Conservation (phyloP, 2,888 invertebrate species). For the Melieria omissa region DNA sequence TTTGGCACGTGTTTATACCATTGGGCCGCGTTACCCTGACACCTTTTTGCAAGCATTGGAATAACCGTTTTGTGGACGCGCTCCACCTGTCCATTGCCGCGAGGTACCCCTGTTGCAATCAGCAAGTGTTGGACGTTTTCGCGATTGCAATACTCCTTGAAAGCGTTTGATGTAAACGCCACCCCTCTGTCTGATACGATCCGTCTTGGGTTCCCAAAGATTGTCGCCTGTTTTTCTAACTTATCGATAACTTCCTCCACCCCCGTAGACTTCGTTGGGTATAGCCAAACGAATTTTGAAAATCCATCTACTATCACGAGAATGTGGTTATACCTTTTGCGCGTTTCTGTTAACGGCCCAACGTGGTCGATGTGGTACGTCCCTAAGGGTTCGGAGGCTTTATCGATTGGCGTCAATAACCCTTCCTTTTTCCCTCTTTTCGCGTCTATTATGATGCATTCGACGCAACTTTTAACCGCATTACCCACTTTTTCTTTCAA, state of each 20-base stretch:
- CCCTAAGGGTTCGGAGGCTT: background rate
- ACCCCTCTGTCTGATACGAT: conserved; percentile 11
- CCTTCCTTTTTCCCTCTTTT: conserved; percentile 10
- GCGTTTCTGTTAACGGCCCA: conserved; percentile 6
- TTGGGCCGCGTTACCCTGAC: background rate
- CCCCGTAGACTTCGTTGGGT: conserved; percentile 4
- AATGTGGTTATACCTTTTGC: conserved; percentile 5
- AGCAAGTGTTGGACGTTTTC: conserved; percentile 15
- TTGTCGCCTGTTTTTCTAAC: conserved; percentile 7
- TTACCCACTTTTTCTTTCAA: background rate
- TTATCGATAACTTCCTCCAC: background rate
- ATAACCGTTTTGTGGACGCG: conserved; percentile 5
- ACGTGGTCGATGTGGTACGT: conserved; percentile 15
- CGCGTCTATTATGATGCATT: conserved; percentile 1
- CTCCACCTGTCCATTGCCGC: background rate
- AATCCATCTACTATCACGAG: conserved; percentile 4
- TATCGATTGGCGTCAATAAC: conserved; percentile 8
- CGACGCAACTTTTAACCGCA: background rate
- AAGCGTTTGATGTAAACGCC: conserved; percentile 8
- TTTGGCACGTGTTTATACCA: no score
- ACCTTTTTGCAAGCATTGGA: background rate
- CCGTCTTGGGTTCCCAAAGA: conserved; percentile 10
- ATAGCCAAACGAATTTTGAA: conserved; percentile 12
- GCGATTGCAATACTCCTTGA: conserved; percentile 12
- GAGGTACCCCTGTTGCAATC: conserved; percentile 9